These are phyloP conservation scores for Metaphire vulgaris DNA, from an alignment of 1,140 invertebrate species.

Conservation along the genomic window DNA sequence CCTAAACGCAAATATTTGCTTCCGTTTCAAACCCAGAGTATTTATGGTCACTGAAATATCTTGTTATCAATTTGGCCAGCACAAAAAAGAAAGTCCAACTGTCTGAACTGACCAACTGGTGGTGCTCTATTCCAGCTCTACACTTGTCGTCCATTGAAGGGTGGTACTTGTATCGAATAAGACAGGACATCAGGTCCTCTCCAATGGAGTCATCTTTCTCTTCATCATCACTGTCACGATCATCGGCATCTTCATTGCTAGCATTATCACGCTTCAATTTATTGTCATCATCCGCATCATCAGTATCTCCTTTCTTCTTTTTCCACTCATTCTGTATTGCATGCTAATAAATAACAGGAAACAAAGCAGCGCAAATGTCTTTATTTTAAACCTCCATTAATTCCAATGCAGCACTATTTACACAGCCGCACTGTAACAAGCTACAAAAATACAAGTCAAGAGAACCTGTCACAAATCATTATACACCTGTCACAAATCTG, in stretches of 20 bases:
- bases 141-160: constrained; percentile 69
- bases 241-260: constrained; percentile 44
- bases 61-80: too few relatives aligned
- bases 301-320: neutral
- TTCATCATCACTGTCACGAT: neutral
- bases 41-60: too few relatives aligned
- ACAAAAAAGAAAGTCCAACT: too few relatives aligned
- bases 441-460: too few relatives aligned
- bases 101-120: constrained; percentile 54
- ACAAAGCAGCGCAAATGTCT: too few relatives aligned
- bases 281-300: too few relatives aligned
- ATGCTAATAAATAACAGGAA: neutral
- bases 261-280: constrained; percentile 54
- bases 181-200: constrained; percentile 79
- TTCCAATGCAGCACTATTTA: too few relatives aligned
- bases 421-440: too few relatives aligned
- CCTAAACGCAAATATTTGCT: too few relatives aligned
- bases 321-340: neutral
- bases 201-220: constrained; percentile 58
- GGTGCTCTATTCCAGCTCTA: constrained; percentile 84
- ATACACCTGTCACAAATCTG: too few relatives aligned
- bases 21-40: too few relatives aligned
- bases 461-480: too few relatives aligned
- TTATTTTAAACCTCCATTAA: neutral
- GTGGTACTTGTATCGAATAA: constrained; percentile 87